Conservation (phyloP, 92 coral and sea anemone genomes). For the Epizoanthus illoricatus region DNA sequence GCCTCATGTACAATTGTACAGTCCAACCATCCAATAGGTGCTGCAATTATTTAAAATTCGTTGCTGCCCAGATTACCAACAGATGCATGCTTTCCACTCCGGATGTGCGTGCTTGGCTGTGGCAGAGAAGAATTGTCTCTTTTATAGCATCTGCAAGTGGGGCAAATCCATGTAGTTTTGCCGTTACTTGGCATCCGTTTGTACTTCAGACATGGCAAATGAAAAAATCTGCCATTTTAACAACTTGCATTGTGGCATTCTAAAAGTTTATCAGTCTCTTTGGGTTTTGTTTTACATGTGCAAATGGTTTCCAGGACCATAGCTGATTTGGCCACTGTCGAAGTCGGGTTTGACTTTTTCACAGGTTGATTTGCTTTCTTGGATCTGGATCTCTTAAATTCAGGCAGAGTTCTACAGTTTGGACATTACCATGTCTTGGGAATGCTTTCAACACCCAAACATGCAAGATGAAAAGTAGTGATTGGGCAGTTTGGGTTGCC, state of each 20-base stretch:
- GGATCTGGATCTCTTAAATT: conserved; percentile 36
- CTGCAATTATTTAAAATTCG: conserved; percentile 8
- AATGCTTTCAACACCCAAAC: conserved; percentile 39
- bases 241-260: conserved; percentile 35
- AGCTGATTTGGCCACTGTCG: background rate
- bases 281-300: conserved; percentile 21
- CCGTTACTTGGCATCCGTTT: conserved; percentile 39
- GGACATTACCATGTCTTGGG: conserved; percentile 73
- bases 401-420: conserved; percentile 56
- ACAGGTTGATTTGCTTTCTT: background rate
- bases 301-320: conserved; percentile 21
- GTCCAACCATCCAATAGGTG: conserved; percentile 66
- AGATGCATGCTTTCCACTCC: background rate
- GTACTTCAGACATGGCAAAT: conserved; percentile 26
- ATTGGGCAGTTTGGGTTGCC: conserved; percentile 57
- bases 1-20: conserved; percentile 55
- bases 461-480: conserved; percentile 48
- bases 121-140: no score
- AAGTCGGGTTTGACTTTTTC: background rate
- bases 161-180: conserved; percentile 28
- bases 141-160: background rate
- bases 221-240: conserved; percentile 37
- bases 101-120: background rate
- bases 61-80: background rate
- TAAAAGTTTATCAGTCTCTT: conserved; percentile 11